phyloP scores from a whole-genome alignment of 1,140 invertebrate genomes.

The Temnothorax curvispinosus region DNA sequence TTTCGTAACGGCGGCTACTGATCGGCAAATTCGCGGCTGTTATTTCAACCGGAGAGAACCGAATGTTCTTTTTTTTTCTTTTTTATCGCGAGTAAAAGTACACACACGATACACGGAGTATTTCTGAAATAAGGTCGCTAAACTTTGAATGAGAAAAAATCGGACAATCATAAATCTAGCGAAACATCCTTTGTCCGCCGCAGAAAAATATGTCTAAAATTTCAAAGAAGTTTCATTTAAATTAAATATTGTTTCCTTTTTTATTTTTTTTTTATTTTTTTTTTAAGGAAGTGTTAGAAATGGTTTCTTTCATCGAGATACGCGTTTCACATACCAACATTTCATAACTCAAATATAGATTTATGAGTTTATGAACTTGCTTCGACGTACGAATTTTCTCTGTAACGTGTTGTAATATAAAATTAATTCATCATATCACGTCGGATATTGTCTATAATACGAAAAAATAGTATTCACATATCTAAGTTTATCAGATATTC shows the following conservation, averaged over 20 bases:
- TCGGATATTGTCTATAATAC: background rate
- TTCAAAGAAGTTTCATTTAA: background rate
- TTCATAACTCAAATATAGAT: background rate
- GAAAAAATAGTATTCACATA: background rate
- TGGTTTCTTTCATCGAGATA: background rate
- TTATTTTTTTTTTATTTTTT: background rate
- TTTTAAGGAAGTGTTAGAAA: background rate
- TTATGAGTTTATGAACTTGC: background rate
- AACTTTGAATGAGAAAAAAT: slow-evolving; percentile 1
- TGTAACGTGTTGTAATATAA: background rate
- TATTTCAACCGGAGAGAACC: slow-evolving; percentile 10
- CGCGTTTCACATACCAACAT: background rate
- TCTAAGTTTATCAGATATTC: background rate
- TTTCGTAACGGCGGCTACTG: slow-evolving; percentile 57
- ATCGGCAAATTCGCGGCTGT: slow-evolving; percentile 36
- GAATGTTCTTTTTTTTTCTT: background rate
- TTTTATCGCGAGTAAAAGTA: background rate
- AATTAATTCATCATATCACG: background rate
- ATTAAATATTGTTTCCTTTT: background rate
- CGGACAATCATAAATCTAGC: background rate
- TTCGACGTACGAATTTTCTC: background rate
- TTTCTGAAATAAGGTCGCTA: slow-evolving; percentile 3
- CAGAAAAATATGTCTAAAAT: background rate
- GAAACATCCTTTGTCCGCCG: background rate
- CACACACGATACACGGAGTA: background rate